Evolutionary conservation across 1,140 invertebrate species (phyloP).

Genomic region (Zophobas morio): DNA sequence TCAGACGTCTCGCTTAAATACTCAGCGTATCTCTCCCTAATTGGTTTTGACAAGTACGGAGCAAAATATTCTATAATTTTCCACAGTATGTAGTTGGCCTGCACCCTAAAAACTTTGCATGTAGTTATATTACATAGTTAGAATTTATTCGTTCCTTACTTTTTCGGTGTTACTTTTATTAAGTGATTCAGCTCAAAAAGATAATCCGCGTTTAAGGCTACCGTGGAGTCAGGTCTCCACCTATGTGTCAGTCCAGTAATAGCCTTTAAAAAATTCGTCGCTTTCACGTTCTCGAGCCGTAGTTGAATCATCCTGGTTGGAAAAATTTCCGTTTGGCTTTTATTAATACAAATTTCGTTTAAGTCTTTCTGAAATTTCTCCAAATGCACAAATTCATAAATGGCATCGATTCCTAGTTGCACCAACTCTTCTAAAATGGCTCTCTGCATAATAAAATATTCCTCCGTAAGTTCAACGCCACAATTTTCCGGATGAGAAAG

Average conservation of each 20-base stretch:
- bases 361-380: conserved; percentile 2
- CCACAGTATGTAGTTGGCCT: conserved; percentile 50
- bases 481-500: background rate
- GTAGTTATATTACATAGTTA: background rate
- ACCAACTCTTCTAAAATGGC: background rate
- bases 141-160: background rate
- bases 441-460: background rate
- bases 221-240: conserved; percentile 1
- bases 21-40: conserved; percentile 4
- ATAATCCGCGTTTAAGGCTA: conserved; percentile 5
- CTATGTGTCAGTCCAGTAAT: conserved; percentile 10
- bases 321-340: background rate
- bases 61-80: conserved; percentile 38
- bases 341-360: background rate
- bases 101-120: conserved; percentile 33
- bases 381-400: background rate
- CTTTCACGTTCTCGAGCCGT: background rate
- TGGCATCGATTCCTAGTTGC: background rate
- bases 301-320: too few relatives aligned
- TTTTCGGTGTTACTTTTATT: conserved; percentile 16
- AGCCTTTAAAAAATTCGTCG: background rate
- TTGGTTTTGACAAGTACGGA: conserved; percentile 32
- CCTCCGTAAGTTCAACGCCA: background rate
- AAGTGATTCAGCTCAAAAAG: conserved; percentile 10
- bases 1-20: background rate